Conservation (phyloP, 1,140 invertebrate genomes). For the Pogonomyrmex californicus region DNA sequence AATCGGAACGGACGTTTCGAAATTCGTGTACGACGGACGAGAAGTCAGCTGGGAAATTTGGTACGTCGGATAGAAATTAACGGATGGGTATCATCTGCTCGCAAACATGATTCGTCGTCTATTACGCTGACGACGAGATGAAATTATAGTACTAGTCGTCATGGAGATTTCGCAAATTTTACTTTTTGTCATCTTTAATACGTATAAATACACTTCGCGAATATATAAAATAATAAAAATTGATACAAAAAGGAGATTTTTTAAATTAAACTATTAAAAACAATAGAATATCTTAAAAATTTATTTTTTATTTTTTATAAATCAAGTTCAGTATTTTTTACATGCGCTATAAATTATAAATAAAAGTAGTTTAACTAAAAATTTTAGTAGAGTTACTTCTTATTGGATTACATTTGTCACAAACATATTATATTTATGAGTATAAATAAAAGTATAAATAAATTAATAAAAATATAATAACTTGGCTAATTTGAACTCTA, state of each 20-base stretch:
- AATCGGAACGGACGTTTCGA: conserved; percentile 36
- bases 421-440: background rate
- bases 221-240: background rate
- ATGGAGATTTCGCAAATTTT: background rate
- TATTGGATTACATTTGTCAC: background rate
- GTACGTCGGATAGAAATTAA: conserved; percentile 51
- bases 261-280: background rate
- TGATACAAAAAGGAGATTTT: background rate
- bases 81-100: conserved; percentile 38
- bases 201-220: background rate
- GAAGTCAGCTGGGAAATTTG: conserved; percentile 51
- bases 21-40: conserved; percentile 29
- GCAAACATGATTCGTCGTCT: conserved; percentile 17
- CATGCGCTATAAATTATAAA: background rate
- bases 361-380: background rate
- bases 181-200: background rate
- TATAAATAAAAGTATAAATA: background rate
- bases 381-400: no score
- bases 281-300: background rate
- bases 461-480: background rate
- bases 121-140: background rate
- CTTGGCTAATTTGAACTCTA: background rate
- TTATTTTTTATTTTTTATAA: background rate
- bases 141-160: background rate
- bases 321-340: background rate